These are phyloP conservation scores for Axis porcinus DNA, from an alignment of 2,113 vertebrate species.

Conservation along the genomic window DNA sequence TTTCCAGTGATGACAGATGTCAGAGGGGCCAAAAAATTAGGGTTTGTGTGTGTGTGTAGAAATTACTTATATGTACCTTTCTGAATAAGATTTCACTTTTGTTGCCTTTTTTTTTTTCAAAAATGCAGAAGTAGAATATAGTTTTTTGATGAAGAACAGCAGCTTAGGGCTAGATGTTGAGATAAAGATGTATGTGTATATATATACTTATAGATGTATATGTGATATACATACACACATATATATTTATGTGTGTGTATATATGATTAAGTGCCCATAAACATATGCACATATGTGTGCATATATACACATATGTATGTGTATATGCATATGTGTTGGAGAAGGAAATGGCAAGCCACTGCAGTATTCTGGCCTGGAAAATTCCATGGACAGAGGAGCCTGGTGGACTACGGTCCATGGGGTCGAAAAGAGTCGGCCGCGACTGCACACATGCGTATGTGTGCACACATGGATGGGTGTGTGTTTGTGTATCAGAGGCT, in stretches of 20 bases:
- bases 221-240: neutral
- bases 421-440: rapidly evolving
- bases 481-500: neutral
- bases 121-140: neutral
- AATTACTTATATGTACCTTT: neutral
- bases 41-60: neutral
- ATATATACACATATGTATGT: neutral
- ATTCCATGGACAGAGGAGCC: neutral
- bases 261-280: neutral
- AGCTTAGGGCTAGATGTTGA: neutral
- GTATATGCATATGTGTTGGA: neutral
- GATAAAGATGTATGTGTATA: neutral
- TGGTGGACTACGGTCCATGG: neutral
- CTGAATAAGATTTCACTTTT: neutral
- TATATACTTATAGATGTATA: neutral
- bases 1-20: neutral
- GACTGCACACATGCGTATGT: neutral
- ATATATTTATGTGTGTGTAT: neutral
- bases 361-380: neutral
- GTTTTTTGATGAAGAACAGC: neutral
- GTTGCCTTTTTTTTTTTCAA: neutral
- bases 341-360: neutral
- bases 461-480: too few species aligned
- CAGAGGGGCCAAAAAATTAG: neutral
- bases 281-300: neutral